Conservation (phyloP, 2,113 vertebrate species). For the Hepsetus odoe region DNA sequence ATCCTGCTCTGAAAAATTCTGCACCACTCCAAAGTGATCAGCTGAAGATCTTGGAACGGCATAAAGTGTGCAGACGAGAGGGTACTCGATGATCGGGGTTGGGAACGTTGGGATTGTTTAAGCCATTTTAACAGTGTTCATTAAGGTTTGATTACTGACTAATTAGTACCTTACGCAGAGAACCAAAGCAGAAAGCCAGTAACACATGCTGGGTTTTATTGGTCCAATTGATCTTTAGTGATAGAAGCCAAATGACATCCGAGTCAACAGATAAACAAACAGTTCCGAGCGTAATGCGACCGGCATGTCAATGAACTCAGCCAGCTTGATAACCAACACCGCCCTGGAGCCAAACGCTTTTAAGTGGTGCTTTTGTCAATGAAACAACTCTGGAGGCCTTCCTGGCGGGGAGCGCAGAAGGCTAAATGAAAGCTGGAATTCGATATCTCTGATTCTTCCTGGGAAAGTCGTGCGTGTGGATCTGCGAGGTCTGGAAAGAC, state of each 20-base stretch:
- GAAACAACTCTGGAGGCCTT: conserved; percentile 33
- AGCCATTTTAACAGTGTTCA: background rate
- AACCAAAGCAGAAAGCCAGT: background rate
- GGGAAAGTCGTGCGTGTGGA: conserved; percentile 41
- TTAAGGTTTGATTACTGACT: no score
- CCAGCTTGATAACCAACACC: background rate
- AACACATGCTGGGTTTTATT: background rate
- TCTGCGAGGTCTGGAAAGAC: conserved; percentile 43
- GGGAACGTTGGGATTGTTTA: background rate
- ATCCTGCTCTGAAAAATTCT: no score
- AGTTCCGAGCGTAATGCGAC: background rate
- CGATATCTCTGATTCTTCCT: conserved; percentile 50
- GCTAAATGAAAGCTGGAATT: conserved; percentile 46
- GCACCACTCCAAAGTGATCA: no score
- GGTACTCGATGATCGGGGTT: background rate
- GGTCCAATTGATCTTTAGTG: background rate
- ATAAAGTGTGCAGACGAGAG: background rate
- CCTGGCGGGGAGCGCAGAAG: conserved; percentile 27
- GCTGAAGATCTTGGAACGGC: no score
- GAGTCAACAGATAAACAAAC: background rate
- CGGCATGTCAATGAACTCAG: background rate
- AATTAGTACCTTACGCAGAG: no score
- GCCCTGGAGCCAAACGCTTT: conserved; percentile 4
- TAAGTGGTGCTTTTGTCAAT: conserved; percentile 41
- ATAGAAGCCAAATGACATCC: background rate